Conservation (phyloP, 2,888 invertebrate genomes). For the Polymixis flavicincta region DNA sequence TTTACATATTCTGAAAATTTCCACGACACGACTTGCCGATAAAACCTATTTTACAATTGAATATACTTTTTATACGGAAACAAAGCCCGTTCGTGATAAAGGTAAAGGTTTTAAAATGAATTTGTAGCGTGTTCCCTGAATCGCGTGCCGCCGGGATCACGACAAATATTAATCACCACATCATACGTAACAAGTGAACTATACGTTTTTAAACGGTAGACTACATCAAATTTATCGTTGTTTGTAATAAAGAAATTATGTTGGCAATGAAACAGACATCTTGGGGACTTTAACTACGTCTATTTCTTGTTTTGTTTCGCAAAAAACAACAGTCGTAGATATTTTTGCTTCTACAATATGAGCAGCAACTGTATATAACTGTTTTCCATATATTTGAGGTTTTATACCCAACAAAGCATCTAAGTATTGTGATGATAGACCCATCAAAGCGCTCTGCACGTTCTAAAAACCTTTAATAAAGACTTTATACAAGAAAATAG, state of each 20-base stretch:
- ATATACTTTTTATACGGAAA: constrained; percentile 68
- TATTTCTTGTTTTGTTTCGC: constrained; percentile 50
- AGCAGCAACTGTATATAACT: constrained; percentile 38
- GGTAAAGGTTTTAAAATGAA: constrained; percentile 61
- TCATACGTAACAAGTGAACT: constrained; percentile 48
- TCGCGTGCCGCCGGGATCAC: constrained; percentile 68
- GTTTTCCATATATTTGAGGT: constrained; percentile 31
- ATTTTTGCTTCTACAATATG: constrained; percentile 47
- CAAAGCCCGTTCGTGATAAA: constrained; percentile 74
- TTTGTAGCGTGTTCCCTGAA: constrained; percentile 53
- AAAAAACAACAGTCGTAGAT: constrained; percentile 46
- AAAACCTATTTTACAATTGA: constrained; percentile 50
- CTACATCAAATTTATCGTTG: constrained; percentile 57
- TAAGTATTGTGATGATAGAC: constrained; percentile 12
- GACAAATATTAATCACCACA: constrained; percentile 65
- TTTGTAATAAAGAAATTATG: constrained; percentile 62
- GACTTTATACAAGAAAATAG: constrained; percentile 32
- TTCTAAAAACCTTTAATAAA: constrained; percentile 38
- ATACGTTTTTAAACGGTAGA: constrained; percentile 52
- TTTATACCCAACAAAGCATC: constrained; percentile 15
- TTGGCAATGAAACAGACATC: constrained; percentile 63
- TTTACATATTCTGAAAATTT: constrained; percentile 23
- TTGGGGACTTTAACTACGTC: constrained; percentile 52
- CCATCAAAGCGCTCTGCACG: not conserved
- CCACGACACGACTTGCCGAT: constrained; percentile 13